Conservation (phyloP, 2,888 invertebrate species). For the Drosophila rubida region DNA sequence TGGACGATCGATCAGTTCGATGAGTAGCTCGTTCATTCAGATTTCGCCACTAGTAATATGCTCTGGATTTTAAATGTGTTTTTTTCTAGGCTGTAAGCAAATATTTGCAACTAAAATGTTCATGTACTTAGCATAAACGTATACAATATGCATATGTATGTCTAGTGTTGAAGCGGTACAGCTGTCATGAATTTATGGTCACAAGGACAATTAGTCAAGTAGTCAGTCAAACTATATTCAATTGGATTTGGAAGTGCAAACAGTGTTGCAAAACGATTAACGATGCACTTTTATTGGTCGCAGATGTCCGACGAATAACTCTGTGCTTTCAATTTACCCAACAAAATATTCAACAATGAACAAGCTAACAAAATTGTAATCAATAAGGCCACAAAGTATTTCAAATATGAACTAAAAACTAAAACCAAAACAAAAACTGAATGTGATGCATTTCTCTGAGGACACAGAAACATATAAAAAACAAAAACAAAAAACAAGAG, state of each 20-base stretch:
- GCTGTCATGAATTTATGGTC: constrained; percentile 47
- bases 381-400: constrained; percentile 31
- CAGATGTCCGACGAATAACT: neutral
- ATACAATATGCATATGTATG: constrained; percentile 21
- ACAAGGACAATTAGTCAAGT: constrained; percentile 47
- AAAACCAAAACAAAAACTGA: constrained; percentile 36
- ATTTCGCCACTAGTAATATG: neutral
- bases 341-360: neutral
- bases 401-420: constrained; percentile 12
- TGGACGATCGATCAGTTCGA: neutral
- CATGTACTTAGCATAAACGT: constrained; percentile 30
- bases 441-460: constrained; percentile 73
- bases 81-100: constrained; percentile 39
- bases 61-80: constrained; percentile 51
- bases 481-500: constrained; percentile 8
- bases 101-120: constrained; percentile 14
- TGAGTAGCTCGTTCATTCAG: neutral
- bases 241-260: constrained; percentile 5
- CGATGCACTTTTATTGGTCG: neutral
- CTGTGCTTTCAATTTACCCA: constrained; percentile 14
- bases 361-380: neutral
- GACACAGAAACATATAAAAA: constrained; percentile 22
- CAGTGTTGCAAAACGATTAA: constrained; percentile 4
- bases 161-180: constrained; percentile 37
- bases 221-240: constrained; percentile 21